phyloP scores from a whole-genome alignment of 2,113 vertebrate genomes.

The Ophiodon elongatus region DNA sequence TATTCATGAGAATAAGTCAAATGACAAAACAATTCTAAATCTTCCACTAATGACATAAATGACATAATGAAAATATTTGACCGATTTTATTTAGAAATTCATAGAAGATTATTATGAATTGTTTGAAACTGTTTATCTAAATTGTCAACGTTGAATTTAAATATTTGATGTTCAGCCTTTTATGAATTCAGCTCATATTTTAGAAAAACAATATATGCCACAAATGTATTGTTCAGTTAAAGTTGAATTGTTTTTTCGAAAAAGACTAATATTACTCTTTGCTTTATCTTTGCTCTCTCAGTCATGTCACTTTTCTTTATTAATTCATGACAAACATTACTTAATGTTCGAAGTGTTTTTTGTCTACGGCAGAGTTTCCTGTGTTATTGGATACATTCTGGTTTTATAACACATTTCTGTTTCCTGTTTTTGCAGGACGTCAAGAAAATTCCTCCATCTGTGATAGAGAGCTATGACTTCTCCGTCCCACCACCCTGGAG shows the following conservation, averaged over 20 bases:
- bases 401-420: conserved; percentile 9
- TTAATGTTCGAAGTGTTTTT: neutral
- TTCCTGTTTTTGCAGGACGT: conserved; percentile 73
- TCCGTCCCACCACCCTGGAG: conserved; percentile 53
- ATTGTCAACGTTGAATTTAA: neutral
- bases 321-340: neutral
- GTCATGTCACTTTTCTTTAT: neutral
- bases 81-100: neutral
- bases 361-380: neutral
- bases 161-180: neutral
- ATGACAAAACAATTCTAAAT: neutral
- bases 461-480: conserved; percentile 73
- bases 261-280: neutral
- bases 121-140: neutral
- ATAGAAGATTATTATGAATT: neutral
- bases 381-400: neutral
- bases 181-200: neutral
- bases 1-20: neutral
- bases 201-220: neutral
- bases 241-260: neutral
- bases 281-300: neutral
- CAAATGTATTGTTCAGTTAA: accelerated
- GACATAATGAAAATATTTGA: too few relatives aligned
- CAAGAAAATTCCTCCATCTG: conserved; percentile 85
- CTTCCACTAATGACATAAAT: neutral